Evolutionary conservation across 2,797 vertebrate genomes (phyloP).

Genomic region (Euphonia xanthogaster): DNA sequence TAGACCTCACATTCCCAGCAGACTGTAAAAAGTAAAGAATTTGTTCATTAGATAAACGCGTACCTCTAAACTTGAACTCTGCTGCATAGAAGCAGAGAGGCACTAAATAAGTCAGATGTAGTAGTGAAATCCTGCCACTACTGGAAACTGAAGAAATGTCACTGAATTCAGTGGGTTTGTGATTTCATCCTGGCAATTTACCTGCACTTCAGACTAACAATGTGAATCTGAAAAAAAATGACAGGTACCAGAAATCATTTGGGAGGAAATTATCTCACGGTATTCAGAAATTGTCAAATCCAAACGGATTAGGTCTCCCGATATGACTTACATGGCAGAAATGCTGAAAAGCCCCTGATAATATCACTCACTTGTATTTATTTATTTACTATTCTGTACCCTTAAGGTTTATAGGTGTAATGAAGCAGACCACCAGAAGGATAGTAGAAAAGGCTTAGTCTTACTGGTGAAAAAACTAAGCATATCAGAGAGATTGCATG

Average conservation of each 20-base stretch:
- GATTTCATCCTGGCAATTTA: background rate
- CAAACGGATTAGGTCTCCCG: background rate
- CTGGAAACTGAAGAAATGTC: background rate
- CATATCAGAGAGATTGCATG: rapidly evolving
- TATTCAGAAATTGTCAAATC: background rate
- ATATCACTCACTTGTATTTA: background rate
- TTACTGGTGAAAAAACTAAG: background rate
- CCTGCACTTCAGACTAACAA: background rate
- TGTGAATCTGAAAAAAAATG: background rate
- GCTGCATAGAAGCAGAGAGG: background rate
- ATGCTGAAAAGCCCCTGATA: background rate
- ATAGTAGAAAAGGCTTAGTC: background rate
- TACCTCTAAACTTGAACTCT: background rate
- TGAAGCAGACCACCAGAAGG: background rate
- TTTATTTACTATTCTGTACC: background rate
- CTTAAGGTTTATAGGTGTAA: background rate
- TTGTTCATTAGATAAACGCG: background rate
- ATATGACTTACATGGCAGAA: background rate
- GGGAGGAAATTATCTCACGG: background rate
- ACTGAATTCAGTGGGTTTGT: background rate
- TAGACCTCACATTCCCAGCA: background rate
- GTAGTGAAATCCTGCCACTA: background rate
- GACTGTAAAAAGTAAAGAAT: background rate
- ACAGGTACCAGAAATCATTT: background rate
- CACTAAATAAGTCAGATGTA: background rate